Evolutionary conservation across 2,113 vertebrate species (phyloP).

Genomic region (Podarcis cretensis): DNA sequence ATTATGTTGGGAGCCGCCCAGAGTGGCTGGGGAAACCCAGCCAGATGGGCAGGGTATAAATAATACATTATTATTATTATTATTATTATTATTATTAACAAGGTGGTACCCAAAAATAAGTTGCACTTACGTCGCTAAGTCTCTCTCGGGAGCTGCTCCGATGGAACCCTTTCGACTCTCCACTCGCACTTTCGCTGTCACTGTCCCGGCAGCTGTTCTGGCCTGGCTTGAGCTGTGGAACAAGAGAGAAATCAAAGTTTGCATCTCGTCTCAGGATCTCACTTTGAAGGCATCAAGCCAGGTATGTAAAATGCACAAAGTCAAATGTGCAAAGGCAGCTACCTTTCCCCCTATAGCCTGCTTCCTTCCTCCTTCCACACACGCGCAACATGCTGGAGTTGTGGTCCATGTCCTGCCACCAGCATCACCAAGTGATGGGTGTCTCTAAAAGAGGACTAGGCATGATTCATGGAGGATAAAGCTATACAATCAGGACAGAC

Average conservation of each 20-base stretch:
- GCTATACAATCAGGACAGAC: too few relatives aligned
- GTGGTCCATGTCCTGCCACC: too few relatives aligned
- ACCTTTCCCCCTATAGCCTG: not conserved
- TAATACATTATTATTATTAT: too few relatives aligned
- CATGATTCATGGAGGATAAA: too few relatives aligned
- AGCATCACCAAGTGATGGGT: too few relatives aligned
- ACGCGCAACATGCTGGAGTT: not conserved
- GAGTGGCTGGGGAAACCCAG: too few relatives aligned
- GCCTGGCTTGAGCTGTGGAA: constrained; percentile 87
- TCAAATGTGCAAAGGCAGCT: not conserved
- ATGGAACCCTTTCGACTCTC: constrained; percentile 87
- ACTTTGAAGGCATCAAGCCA: not conserved
- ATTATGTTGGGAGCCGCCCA: too few relatives aligned
- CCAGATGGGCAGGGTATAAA: too few relatives aligned
- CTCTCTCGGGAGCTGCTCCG: constrained; percentile 91
- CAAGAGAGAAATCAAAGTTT: constrained; percentile 28
- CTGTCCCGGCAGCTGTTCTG: constrained; percentile 93
- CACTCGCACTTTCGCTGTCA: constrained; percentile 89
- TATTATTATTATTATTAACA: not conserved
- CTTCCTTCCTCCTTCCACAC: too few relatives aligned
- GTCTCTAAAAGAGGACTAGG: too few relatives aligned
- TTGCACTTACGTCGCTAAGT: constrained; percentile 91
- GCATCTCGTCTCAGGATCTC: not conserved
- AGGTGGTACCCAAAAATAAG: not conserved
- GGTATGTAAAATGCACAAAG: not conserved